These are phyloP conservation scores for Stratiomys singularior DNA, from an alignment of 2,888 invertebrate genomes.

Conservation along the genomic window DNA sequence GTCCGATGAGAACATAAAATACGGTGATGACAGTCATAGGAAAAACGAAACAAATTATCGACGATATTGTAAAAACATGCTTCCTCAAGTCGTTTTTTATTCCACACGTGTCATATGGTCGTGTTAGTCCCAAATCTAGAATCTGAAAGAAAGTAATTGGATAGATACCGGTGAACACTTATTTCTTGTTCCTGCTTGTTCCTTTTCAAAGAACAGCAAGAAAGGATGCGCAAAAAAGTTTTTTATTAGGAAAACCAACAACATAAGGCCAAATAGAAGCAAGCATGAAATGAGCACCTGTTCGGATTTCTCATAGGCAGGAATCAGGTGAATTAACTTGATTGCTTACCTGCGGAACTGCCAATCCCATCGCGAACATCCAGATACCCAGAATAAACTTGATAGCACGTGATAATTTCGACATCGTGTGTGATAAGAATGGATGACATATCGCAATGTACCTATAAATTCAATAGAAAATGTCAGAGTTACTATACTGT, in stretches of 20 bases:
- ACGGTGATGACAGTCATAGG: conserved; percentile 71
- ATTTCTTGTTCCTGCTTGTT: too few species aligned
- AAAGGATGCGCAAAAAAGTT: too few species aligned
- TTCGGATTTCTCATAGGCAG: neutral
- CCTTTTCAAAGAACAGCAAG: too few species aligned
- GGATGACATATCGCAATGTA: conserved; percentile 90
- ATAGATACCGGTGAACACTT: too few species aligned
- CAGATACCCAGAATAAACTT: conserved; percentile 85
- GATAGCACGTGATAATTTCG: conserved; percentile 84
- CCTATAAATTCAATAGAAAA: conserved; percentile 30
- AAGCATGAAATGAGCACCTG: neutral
- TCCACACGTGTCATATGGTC: conserved; percentile 59
- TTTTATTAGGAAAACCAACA: conserved; percentile 22
- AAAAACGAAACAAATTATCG: conserved; percentile 70
- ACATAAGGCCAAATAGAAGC: neutral
- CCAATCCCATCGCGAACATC: conserved; percentile 78
- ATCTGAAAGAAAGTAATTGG: conserved; percentile 49
- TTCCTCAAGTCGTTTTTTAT: conserved; percentile 63
- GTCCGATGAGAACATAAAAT: conserved; percentile 67
- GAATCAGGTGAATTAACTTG: conserved; percentile 18
- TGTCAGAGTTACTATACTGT: neutral
- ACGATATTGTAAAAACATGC: conserved; percentile 68
- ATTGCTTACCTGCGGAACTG: conserved; percentile 73
- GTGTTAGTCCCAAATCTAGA: conserved; percentile 49
- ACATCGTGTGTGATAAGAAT: conserved; percentile 80